phyloP scores from a whole-genome alignment of 2,113 vertebrate species.

The Centropus bengalensis region DNA sequence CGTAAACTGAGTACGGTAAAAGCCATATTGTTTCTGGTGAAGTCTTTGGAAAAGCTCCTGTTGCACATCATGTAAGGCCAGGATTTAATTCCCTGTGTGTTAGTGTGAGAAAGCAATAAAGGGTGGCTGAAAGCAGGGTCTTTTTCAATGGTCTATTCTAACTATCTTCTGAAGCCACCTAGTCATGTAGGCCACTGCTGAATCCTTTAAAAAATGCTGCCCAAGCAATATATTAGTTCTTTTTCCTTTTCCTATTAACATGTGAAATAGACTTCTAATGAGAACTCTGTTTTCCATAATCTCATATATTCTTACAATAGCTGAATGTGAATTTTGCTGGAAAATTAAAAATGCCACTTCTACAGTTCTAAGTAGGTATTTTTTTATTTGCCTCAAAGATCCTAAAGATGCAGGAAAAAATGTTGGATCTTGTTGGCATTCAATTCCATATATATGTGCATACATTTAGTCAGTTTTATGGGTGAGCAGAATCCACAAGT shows the following conservation, averaged over 20 bases:
- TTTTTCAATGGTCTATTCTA: not conserved
- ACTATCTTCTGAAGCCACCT: not conserved
- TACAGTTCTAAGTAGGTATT: not conserved
- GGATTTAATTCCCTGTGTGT: not conserved
- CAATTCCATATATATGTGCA: not conserved
- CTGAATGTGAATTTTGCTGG: not conserved
- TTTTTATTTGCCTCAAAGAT: not conserved
- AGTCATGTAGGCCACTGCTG: not conserved
- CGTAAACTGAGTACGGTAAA: not conserved
- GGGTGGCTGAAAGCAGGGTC: accelerated
- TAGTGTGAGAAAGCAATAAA: not conserved
- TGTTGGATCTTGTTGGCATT: not conserved
- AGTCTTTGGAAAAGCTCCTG: not conserved
- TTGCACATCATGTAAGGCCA: accelerated
- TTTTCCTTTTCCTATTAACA: not conserved
- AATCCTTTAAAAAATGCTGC: not conserved
- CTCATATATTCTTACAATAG: not conserved
- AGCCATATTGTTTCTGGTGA: not conserved
- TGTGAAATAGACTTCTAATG: not conserved
- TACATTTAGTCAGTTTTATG: not conserved
- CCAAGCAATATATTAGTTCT: not conserved
- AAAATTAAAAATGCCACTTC: not conserved
- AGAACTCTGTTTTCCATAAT: not conserved
- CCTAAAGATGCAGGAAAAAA: not conserved
- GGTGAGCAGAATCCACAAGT: not conserved